Evolutionary conservation across 1,140 invertebrate species (phyloP).

Genomic region (Nixonia krombeini): DNA sequence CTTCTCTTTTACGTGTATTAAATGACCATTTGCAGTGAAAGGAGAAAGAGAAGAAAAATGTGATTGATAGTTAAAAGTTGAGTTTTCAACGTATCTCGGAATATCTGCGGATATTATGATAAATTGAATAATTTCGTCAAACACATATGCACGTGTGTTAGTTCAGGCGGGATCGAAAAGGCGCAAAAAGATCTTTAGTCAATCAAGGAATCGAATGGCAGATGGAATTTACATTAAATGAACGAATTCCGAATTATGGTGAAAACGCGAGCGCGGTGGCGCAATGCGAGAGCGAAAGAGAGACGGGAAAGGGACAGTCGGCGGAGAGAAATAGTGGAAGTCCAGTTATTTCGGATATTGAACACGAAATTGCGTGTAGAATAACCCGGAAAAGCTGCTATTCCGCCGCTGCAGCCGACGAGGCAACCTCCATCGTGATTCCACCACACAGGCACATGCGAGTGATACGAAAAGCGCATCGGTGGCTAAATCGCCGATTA

Average conservation of each 20-base stretch:
- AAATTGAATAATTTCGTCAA: too few species aligned
- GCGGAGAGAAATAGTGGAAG: conserved; percentile 52
- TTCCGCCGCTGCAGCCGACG: conserved; percentile 35
- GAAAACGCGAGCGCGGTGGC: conserved; percentile 9
- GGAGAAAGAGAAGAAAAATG: too few species aligned
- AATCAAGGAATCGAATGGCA: conserved; percentile 36
- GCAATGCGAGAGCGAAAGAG: conserved; percentile 20
- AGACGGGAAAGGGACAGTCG: conserved; percentile 31
- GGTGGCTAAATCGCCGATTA: conserved; percentile 43
- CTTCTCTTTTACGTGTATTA: too few species aligned
- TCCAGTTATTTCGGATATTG: conserved; percentile 67
- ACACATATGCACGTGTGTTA: too few species aligned
- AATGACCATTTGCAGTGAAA: too few species aligned
- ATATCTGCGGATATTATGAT: too few species aligned
- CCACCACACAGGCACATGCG: conserved; percentile 36
- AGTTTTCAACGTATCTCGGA: too few species aligned
- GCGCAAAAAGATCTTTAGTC: conserved; percentile 1
- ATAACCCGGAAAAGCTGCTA: conserved; percentile 58
- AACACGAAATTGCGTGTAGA: conserved; percentile 64
- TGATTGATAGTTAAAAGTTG: too few species aligned
- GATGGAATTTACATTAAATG: conserved; percentile 43
- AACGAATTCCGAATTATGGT: conserved; percentile 21
- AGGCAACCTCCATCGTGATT: conserved; percentile 46
- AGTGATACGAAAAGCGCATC: conserved; percentile 48
- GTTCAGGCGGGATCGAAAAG: too few species aligned